These are phyloP conservation scores for Rhabdomys pumilio DNA, from an alignment of 2,797 vertebrate genomes.

Conservation along the genomic window DNA sequence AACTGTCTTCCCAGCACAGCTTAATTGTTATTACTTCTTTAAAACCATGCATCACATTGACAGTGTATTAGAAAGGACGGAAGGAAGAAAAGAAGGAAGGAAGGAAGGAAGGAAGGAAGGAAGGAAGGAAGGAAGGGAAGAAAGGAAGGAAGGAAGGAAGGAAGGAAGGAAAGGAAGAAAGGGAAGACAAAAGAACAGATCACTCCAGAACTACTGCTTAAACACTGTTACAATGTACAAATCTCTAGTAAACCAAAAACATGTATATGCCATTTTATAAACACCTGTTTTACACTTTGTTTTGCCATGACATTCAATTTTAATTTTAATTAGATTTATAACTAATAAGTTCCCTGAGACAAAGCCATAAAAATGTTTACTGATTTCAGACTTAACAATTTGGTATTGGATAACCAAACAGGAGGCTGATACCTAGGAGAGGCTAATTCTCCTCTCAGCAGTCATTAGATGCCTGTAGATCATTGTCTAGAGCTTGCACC, in stretches of 20 bases:
- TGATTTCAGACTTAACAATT: background rate
- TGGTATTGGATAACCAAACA: too few relatives aligned
- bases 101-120: background rate
- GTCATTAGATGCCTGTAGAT: background rate
- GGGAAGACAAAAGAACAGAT: background rate
- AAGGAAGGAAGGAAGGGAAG: rapidly evolving
- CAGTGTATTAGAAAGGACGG: too few relatives aligned
- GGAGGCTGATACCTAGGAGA: background rate
- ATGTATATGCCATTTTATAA: background rate
- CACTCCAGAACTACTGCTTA: background rate
- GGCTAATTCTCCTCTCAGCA: background rate
- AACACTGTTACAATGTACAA: background rate
- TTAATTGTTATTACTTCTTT: background rate
- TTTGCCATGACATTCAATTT: background rate
- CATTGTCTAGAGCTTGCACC: background rate
- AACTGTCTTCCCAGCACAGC: background rate
- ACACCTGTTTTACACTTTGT: background rate
- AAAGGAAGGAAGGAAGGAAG: background rate
- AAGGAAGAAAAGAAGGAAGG: background rate
- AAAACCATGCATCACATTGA: background rate
- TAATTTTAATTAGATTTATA: background rate
- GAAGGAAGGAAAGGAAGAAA: background rate
- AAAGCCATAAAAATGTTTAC: background rate
- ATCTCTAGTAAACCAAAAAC: background rate
- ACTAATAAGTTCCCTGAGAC: background rate